Percentiles rank a stretch among this genome's conserved stretches.
phyloP scores from a whole-genome alignment of 2,797 vertebrate species.

The Setipinna tenuifilis region DNA sequence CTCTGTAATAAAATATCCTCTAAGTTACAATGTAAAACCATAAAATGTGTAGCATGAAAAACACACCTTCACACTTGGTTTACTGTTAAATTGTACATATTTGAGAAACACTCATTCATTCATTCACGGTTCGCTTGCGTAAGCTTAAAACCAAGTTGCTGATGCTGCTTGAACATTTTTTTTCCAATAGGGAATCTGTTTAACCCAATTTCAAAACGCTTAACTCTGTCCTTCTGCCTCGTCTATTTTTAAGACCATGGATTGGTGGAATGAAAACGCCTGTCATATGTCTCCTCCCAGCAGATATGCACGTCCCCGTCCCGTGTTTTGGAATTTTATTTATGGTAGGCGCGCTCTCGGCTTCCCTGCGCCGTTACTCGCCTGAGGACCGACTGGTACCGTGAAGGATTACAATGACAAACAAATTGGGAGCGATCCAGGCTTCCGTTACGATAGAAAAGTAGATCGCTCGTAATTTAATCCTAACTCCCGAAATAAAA shows the following conservation, averaged over 20 bases:
- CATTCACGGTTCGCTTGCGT: too few relatives aligned
- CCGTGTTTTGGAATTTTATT: constrained; percentile 60
- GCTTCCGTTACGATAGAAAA: constrained; percentile 61
- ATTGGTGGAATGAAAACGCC: constrained; percentile 40
- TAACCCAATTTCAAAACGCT: background rate
- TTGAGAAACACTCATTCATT: too few relatives aligned
- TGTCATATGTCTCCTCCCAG: constrained; percentile 35
- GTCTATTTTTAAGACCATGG: background rate
- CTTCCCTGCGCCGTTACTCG: constrained; percentile 53
- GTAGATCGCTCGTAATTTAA: constrained; percentile 49
- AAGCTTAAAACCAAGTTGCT: too few relatives aligned
- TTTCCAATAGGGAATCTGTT: background rate
- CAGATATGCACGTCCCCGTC: constrained; percentile 53
- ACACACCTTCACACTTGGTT: too few relatives aligned
- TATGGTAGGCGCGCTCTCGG: constrained; percentile 62
- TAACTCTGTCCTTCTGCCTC: background rate
- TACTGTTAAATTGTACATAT: too few relatives aligned
- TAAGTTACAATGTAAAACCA: too few relatives aligned
- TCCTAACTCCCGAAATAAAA: constrained; percentile 46
- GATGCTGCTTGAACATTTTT: background rate
- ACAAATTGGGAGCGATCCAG: constrained; percentile 52
- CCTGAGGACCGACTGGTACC: constrained; percentile 55
- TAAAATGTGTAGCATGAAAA: too few relatives aligned
- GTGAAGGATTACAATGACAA: constrained; percentile 72
- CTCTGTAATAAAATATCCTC: too few relatives aligned